Percentiles rank a stretch among this genome's conserved stretches.
These are phyloP conservation scores for Perodicticus potto DNA, from an alignment of 2,797 vertebrate genomes.

Conservation along the genomic window DNA sequence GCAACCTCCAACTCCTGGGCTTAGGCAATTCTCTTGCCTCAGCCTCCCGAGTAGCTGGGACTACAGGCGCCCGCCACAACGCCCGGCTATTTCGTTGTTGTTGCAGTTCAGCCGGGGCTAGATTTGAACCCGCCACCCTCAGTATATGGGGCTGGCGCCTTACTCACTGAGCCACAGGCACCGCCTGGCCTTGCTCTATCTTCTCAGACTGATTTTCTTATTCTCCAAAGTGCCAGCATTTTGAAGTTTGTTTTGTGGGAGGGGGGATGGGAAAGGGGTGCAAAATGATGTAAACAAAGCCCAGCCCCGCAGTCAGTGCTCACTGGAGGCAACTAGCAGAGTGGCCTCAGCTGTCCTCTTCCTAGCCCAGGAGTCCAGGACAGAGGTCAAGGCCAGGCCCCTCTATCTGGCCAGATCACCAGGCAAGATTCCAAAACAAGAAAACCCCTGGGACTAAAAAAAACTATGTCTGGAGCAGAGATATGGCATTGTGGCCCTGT, in stretches of 20 bases:
- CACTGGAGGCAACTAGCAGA: neutral
- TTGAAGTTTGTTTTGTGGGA: neutral
- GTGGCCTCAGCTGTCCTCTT: neutral
- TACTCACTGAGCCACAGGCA: too few relatives aligned
- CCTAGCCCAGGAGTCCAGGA: neutral
- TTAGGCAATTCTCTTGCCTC: too few relatives aligned
- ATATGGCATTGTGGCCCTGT: neutral
- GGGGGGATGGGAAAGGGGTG: neutral
- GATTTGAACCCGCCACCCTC: too few relatives aligned
- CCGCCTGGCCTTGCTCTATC: neutral
- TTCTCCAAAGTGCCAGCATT: neutral
- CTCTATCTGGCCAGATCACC: neutral
- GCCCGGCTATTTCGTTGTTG: too few relatives aligned
- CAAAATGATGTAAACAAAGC: constrained; percentile 48
- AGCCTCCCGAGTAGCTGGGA: too few relatives aligned
- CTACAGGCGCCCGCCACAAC: too few relatives aligned
- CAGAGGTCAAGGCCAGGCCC: neutral
- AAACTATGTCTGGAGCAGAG: neutral
- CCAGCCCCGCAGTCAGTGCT: neutral
- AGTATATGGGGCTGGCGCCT: too few relatives aligned
- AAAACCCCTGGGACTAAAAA: neutral
- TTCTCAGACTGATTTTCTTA: neutral
- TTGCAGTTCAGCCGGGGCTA: too few relatives aligned
- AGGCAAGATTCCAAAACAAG: constrained; percentile 5
- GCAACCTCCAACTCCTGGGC: too few relatives aligned